Percentiles rank a stretch among this genome's conserved stretches.
Evolutionary conservation across 2,113 vertebrate species (phyloP).

Genomic region (Dipodomys merriami): DNA sequence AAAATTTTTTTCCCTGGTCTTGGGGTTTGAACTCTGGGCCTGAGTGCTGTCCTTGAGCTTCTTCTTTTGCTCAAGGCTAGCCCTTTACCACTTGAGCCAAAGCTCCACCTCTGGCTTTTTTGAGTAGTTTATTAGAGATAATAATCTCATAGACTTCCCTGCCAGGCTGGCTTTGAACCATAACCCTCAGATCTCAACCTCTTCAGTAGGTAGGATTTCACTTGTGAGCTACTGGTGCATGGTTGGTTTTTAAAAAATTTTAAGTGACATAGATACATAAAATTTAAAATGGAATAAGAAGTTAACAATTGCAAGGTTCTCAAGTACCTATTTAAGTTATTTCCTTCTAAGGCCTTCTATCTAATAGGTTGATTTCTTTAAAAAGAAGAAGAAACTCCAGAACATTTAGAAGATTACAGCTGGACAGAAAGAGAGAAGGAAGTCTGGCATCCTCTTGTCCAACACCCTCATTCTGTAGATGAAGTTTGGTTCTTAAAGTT

Average conservation of each 20-base stretch:
- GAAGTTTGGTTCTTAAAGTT: conserved; percentile 31
- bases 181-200: too few relatives aligned
- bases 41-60: too few relatives aligned
- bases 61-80: too few relatives aligned
- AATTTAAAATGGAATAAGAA: conserved; percentile 27
- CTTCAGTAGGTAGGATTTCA: too few relatives aligned
- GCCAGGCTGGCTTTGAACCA: too few relatives aligned
- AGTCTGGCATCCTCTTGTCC: background rate
- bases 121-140: background rate
- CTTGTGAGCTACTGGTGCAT: too few relatives aligned
- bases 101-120: too few relatives aligned
- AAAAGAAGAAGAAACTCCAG: background rate
- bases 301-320: conserved; percentile 27
- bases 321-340: background rate
- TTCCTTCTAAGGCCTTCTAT: conserved; percentile 25
- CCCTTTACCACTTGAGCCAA: too few relatives aligned
- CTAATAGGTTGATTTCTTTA: conserved; percentile 45
- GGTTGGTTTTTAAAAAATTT: too few relatives aligned
- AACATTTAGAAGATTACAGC: background rate
- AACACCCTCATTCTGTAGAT: background rate
- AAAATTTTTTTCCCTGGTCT: too few relatives aligned
- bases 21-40: too few relatives aligned
- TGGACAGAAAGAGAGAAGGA: background rate
- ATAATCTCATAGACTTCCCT: too few relatives aligned
- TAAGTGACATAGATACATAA: background rate